These are phyloP conservation scores for Tichodroma muraria DNA, from an alignment of 2,113 vertebrate genomes.

Conservation along the genomic window DNA sequence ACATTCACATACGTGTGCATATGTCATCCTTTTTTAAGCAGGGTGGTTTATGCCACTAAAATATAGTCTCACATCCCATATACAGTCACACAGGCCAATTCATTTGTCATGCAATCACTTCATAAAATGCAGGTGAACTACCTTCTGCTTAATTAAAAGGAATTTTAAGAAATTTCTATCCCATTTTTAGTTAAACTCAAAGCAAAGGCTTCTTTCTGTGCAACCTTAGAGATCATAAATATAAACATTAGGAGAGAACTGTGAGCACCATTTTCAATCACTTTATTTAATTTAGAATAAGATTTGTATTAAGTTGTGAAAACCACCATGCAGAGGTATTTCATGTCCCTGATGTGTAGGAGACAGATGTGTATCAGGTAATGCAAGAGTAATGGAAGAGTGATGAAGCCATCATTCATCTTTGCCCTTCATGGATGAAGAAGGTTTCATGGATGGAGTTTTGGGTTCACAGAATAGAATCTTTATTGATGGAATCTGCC, in stretches of 20 bases:
- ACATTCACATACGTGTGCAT: background rate
- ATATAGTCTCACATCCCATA: background rate
- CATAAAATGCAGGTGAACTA: background rate
- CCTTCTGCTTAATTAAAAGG: background rate
- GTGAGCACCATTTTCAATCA: background rate
- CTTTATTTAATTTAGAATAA: background rate
- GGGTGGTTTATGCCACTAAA: background rate
- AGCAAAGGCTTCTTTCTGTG: background rate
- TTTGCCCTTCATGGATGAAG: background rate
- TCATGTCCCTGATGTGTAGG: background rate
- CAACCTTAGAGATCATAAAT: background rate
- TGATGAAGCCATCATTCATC: background rate
- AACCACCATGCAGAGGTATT: background rate
- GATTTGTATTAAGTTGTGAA: background rate
- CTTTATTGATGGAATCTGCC: background rate
- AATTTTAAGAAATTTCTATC: background rate
- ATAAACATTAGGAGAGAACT: background rate
- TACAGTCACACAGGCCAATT: background rate
- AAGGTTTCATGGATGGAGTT: background rate
- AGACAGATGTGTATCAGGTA: background rate
- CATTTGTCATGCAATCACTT: background rate
- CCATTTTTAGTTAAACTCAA: background rate
- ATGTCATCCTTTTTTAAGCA: background rate
- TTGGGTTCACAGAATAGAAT: background rate
- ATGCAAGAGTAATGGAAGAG: background rate